Evolutionary conservation across 2,797 vertebrate species (phyloP), one percentile per base, ranked within the genome.

Genomic region (Tamandua tetradactyla): DNA sequence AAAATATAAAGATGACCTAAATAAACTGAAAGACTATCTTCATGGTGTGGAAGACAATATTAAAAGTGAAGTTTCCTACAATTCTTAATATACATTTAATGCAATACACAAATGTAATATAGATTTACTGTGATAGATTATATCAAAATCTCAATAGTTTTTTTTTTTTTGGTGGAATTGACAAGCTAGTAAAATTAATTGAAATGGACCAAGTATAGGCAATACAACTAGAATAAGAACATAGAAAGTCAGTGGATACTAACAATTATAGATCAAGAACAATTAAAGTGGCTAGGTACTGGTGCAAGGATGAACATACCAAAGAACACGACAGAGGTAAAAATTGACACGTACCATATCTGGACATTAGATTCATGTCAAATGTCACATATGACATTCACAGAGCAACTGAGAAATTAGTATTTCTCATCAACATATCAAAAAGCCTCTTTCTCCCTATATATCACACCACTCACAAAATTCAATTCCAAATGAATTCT

Each of bases 401-500:
- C 32, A 87, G 40, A 93, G 13, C 76, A 83, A 25, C 44, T 75
- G 15, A 25, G 37, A 87, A 87, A 79, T 64, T 69, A 62, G 32
- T 42, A 49, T 90, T 85, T 93, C n/a, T 82, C 64, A 94, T 61
- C 52, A 91, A 32, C 17, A 44, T n/a, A 95, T 40, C n/a, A 93
- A 55, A 68, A 80, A 87, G n/a, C n/a, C n/a, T n/a, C n/a, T n/a
- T n/a, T n/a, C 8, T 93, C 66, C 27, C 42, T 79, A 72, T 80
- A 32, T 80, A 68, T 79, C 52, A 93, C 0, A 69, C 3, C 47
- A 82, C 61, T 79, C 42, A 76, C 27, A 80, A 94, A 94, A 90
- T 87, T 92, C 79, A 81, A 23, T 81, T 76, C 30, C 62, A 92
- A 55, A 59, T 84, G 57, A 27, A 68, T 3, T 82, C 0, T 59